Evolutionary conservation across 2,797 vertebrate genomes (phyloP).

Genomic region (Labeo calbasu): DNA sequence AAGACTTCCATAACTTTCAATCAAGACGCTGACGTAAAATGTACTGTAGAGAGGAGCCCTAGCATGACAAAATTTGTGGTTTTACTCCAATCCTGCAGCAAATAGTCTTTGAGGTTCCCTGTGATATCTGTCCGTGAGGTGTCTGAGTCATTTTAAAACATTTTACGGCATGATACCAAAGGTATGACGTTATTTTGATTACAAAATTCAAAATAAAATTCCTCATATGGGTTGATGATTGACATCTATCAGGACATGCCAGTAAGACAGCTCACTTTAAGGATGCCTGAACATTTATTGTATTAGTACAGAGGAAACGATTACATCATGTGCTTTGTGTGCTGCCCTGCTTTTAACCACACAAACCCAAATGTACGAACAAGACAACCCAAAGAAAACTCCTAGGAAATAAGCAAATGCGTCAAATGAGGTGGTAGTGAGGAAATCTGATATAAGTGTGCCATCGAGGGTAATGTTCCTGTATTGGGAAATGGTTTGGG

Average conservation of each 20-base stretch:
- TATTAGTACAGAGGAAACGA: constrained; percentile 39
- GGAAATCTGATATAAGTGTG: constrained; percentile 27
- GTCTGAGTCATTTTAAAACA: constrained; percentile 20
- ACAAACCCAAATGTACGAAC: background rate
- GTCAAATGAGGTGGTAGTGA: constrained; percentile 39
- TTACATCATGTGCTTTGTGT: constrained; percentile 36
- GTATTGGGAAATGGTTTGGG: constrained; percentile 44
- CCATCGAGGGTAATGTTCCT: constrained; percentile 42
- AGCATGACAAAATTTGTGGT: constrained; percentile 27
- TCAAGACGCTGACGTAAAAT: constrained; percentile 31
- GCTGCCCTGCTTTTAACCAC: constrained; percentile 24
- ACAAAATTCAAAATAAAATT: background rate
- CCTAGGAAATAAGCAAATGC: constrained; percentile 37
- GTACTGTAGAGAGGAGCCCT: background rate
- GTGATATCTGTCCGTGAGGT: constrained; percentile 15
- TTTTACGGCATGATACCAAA: background rate
- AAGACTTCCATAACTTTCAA: constrained; percentile 10
- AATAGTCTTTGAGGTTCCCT: constrained; percentile 10
- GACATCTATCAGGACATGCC: background rate
- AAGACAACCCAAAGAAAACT: constrained; percentile 38
- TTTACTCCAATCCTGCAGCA: constrained; percentile 2
- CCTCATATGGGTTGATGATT: background rate
- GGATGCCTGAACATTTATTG: background rate
- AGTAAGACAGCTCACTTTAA: background rate
- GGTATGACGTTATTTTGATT: background rate